Evolutionary conservation across 2,113 vertebrate genomes (phyloP), one percentile per base, ranked within the genome.

Genomic region (Mirza zaza): DNA sequence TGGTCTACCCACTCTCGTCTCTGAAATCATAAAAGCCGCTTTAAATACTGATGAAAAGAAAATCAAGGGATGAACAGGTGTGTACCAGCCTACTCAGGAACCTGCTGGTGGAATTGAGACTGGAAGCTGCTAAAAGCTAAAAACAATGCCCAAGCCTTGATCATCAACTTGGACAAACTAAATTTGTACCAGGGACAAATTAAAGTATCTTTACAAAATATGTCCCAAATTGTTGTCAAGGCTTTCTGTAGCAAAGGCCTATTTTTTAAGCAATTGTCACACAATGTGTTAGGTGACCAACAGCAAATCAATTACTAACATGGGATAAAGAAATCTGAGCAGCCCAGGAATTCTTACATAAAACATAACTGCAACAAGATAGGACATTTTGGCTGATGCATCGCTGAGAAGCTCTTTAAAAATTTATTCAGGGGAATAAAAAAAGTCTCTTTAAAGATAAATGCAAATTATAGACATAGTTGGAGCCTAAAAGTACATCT

Each of bases 391-490:
- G 14, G 20, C 52, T 73, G 61, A 39, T 32, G 0, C 8, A 57
- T 50, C 85, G 18, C 61, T 59, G 23, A 84, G 61, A 81, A 70
- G 29, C 7, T 59, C 67, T 82, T 55, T 55, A 86, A 79, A 96
- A 95, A 96, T 83, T 34, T 48, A 92, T 95, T 90, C 48, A 25
- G 73, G 91, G 34, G 36, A 87, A 79, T 91, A n/a, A 73, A 87
- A 61, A 95, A 88, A 50, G 68, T 52, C 34, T 65, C 52, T 85
- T 84, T 92, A 79, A 91, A 95, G 61, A 80, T 77, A 96, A 97
- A 92, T 84, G 84, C 65, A 94, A 92, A 89, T 94, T 90, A 63
- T 7, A 95, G 57, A 79, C 65, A 52, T 89, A 87, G 34, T 71
- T 71, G n/a, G 57, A 96, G 23, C 65, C 36, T 88, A 34, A 95